phyloP scores from a whole-genome alignment of 2,797 vertebrate genomes.

The Scomberomorus guttatus region DNA sequence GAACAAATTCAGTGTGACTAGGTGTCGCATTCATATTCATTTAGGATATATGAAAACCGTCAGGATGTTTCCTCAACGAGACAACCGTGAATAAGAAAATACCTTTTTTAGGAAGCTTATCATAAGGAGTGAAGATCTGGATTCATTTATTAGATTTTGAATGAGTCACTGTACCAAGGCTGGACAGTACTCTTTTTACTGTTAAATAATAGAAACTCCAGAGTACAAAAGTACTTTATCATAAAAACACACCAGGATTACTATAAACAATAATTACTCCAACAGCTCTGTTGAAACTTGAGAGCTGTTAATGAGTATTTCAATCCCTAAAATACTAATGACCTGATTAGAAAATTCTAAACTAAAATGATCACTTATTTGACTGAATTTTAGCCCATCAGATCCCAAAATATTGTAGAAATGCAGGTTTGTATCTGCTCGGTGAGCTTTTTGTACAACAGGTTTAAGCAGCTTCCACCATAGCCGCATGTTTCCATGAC shows the following conservation, averaged over 20 bases:
- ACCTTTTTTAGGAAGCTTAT: neutral
- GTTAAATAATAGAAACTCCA: neutral
- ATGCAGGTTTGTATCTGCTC: too few species aligned
- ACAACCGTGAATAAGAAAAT: neutral
- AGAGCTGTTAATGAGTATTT: neutral
- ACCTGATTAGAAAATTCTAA: neutral
- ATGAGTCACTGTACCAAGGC: too few species aligned
- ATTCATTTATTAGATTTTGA: neutral
- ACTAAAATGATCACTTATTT: neutral
- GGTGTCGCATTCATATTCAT: neutral
- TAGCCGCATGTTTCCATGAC: neutral
- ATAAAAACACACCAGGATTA: neutral
- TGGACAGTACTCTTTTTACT: neutral
- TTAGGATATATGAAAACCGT: neutral
- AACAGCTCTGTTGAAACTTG: neutral
- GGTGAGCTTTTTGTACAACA: neutral
- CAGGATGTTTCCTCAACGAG: neutral
- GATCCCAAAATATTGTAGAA: neutral
- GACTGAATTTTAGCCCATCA: neutral
- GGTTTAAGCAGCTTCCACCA: neutral
- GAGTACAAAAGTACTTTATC: neutral
- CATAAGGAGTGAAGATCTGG: too few species aligned
- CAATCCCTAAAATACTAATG: neutral
- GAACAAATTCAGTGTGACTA: neutral
- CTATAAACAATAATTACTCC: neutral